These are phyloP conservation scores for Metacarcinus magister DNA, from an alignment of 2,888 invertebrate species.

Conservation along the genomic window DNA sequence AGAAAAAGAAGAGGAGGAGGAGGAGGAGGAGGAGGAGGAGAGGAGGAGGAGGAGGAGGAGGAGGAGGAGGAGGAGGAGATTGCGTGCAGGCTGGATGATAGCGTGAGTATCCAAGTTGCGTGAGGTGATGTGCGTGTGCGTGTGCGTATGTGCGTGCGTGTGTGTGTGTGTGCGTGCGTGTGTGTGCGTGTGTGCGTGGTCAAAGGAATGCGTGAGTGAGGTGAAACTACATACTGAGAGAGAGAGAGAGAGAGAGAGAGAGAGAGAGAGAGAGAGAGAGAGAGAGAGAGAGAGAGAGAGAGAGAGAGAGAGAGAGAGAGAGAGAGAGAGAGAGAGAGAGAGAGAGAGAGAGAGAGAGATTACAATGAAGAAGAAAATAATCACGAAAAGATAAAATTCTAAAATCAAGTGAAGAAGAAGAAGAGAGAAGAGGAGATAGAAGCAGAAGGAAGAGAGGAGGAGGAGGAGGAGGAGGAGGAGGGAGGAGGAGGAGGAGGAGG, in stretches of 20 bases:
- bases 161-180: constrained; percentile 49
- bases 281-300: constrained; percentile 23
- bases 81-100: not conserved
- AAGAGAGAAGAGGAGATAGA: not conserved
- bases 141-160: not conserved
- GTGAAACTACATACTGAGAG: not conserved
- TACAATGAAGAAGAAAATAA: not conserved
- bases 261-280: not conserved
- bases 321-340: constrained; percentile 44
- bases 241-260: constrained; percentile 37
- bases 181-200: constrained; percentile 42
- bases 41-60: not conserved
- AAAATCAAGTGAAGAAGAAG: not conserved
- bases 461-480: constrained; percentile 36
- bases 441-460: not conserved
- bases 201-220: not conserved
- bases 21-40: not conserved
- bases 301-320: not conserved
- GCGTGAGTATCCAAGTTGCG: not conserved
- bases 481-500: not conserved
- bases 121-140: constrained; percentile 9
- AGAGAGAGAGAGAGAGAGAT: not conserved
- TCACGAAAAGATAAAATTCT: not conserved
- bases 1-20: not conserved
- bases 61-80: not conserved